Percentiles rank a stretch among this genome's conserved stretches.
Evolutionary conservation across 2,113 vertebrate genomes (phyloP).

Genomic region (Otocyon megalotis): DNA sequence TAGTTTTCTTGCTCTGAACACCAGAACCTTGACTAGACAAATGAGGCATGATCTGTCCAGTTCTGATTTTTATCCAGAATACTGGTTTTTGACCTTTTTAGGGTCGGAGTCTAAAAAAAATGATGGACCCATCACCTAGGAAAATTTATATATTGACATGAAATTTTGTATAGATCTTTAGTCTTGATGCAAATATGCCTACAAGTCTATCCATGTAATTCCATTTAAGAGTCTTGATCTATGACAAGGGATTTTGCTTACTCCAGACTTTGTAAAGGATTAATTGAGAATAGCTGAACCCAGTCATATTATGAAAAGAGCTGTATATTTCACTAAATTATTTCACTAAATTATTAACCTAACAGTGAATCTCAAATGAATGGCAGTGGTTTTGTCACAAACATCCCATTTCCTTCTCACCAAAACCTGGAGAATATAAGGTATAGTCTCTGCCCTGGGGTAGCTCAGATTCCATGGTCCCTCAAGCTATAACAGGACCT

Average conservation of each 20-base stretch:
- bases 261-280: not conserved
- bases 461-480: not conserved
- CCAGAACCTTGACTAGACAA: not conserved
- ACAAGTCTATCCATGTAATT: not conserved
- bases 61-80: conserved; percentile 46
- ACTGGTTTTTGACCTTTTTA: not conserved
- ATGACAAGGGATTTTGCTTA: not conserved
- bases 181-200: not conserved
- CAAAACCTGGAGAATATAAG: not conserved
- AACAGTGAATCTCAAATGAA: not conserved
- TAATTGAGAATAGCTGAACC: not conserved
- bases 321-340: not conserved
- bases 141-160: not conserved
- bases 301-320: not conserved
- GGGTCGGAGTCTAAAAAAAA: not conserved
- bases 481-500: not conserved
- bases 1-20: not conserved
- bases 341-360: conserved; percentile 32
- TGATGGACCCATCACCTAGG: not conserved
- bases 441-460: not conserved
- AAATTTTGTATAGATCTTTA: conserved; percentile 13
- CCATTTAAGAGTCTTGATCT: not conserved
- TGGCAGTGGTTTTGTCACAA: not conserved
- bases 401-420: not conserved
- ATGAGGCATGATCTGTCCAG: not conserved